Evolutionary conservation across 1,140 invertebrate genomes (phyloP).

Genomic region (Bombus soroeensis): DNA sequence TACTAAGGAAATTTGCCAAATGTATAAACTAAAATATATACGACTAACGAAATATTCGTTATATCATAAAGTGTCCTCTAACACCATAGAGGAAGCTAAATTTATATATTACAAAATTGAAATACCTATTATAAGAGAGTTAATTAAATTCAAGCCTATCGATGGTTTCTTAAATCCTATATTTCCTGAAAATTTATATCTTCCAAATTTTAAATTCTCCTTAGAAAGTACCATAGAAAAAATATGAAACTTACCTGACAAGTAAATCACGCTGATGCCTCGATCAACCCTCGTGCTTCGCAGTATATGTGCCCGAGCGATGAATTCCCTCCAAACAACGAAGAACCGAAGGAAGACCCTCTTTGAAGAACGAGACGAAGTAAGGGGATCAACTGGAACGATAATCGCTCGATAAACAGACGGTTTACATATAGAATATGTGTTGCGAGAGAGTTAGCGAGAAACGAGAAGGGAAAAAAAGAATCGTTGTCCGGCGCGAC

Average conservation of each 20-base stretch:
- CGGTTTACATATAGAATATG: background rate
- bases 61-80: too few species aligned
- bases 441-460: background rate
- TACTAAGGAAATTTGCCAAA: too few species aligned
- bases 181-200: accelerated
- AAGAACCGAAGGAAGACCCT: background rate
- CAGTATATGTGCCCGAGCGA: slow-evolving; percentile 5
- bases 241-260: background rate
- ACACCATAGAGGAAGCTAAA: too few species aligned
- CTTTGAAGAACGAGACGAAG: too few species aligned
- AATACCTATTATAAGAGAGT: background rate
- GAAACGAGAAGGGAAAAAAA: background rate
- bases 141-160: too few species aligned
- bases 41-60: too few species aligned
- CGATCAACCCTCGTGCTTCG: slow-evolving; percentile 34
- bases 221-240: too few species aligned
- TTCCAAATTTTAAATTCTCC: too few species aligned
- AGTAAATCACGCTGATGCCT: background rate
- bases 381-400: accelerated
- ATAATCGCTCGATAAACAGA: background rate
- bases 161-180: too few species aligned
- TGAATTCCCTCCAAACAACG: background rate
- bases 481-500: background rate
- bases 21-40: too few species aligned
- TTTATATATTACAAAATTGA: background rate